These are phyloP conservation scores for Chloropsis hardwickii DNA, from an alignment of 2,113 vertebrate species.

Conservation along the genomic window DNA sequence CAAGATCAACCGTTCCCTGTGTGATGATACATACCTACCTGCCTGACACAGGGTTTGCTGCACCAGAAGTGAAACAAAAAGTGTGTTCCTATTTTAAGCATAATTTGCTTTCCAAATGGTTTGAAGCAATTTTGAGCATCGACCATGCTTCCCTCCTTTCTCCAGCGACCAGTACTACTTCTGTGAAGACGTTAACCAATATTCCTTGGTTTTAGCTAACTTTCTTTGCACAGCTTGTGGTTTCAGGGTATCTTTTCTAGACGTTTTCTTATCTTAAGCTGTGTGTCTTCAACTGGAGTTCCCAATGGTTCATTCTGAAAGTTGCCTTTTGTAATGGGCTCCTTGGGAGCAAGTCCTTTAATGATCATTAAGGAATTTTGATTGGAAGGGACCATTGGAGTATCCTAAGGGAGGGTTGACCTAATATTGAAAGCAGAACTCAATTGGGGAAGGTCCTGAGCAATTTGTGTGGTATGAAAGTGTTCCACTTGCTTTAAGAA, in stretches of 20 bases:
- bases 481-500: neutral
- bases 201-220: neutral
- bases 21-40: neutral
- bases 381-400: neutral
- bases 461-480: neutral
- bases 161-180: neutral
- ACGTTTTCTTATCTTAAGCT: rapidly evolving
- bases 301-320: rapidly evolving
- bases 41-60: neutral
- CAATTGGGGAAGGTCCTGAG: neutral
- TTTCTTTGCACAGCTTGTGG: neutral
- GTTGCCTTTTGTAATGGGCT: neutral
- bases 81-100: rapidly evolving
- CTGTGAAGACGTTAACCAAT: neutral
- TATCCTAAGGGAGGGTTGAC: neutral
- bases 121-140: neutral
- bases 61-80: neutral
- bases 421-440: neutral
- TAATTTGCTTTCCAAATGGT: neutral
- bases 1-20: rapidly evolving
- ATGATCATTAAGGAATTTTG: neutral
- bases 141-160: neutral
- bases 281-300: neutral
- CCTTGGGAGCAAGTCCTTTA: neutral
- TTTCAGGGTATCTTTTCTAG: neutral